phyloP scores from a whole-genome alignment of 2,113 vertebrate genomes.

The Grus americana region DNA sequence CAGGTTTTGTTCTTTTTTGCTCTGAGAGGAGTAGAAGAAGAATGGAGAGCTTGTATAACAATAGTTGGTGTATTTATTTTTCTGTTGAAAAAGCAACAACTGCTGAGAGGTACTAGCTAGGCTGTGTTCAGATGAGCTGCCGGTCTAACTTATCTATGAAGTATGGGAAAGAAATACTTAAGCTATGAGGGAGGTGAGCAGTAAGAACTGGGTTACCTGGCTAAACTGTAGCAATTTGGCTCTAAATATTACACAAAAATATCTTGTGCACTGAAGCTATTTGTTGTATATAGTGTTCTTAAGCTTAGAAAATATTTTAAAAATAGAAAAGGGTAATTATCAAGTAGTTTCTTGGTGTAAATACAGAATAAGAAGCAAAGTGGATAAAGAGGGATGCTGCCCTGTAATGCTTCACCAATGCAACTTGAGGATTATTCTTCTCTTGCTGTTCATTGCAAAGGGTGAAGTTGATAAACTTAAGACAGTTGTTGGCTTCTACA shows the following conservation, averaged over 20 bases:
- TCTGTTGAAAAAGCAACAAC: not conserved
- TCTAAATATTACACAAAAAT: not conserved
- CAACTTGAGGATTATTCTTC: not conserved
- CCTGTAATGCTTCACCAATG: not conserved
- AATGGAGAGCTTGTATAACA: not conserved
- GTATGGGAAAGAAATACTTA: not conserved
- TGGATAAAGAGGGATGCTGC: not conserved
- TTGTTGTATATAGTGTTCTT: not conserved
- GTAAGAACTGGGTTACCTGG: not conserved
- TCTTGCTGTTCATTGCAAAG: not conserved
- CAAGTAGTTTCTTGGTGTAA: not conserved
- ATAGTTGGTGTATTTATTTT: not conserved
- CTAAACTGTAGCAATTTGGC: not conserved
- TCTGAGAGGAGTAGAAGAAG: not conserved
- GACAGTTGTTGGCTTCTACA: not conserved
- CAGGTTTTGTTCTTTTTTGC: not conserved
- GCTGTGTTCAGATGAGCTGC: not conserved
- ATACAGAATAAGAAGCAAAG: not conserved
- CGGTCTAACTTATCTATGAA: not conserved
- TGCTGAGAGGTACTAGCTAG: not conserved
- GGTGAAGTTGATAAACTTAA: not conserved
- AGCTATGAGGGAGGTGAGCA: not conserved
- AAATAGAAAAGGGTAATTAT: not conserved
- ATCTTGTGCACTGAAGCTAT: not conserved
- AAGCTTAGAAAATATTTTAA: not conserved